phyloP scores from a whole-genome alignment of 2,888 invertebrate genomes.

The Andrena flavipes region DNA sequence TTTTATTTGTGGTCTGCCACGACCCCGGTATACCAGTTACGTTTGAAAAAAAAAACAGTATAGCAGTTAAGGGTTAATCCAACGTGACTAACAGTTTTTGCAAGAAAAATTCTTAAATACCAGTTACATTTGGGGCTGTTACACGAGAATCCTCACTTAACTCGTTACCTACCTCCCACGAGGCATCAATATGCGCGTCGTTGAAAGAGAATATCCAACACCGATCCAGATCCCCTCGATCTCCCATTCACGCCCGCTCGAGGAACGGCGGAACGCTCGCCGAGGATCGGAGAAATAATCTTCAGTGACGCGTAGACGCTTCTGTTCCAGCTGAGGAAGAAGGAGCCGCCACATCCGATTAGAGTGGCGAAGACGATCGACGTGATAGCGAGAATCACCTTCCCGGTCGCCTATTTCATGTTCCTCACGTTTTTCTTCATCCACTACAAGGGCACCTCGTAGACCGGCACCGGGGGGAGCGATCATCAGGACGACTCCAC shows the following conservation, averaged over 20 bases:
- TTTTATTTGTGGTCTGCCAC: no score
- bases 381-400: conserved; percentile 96
- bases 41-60: no score
- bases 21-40: no score
- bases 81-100: no score
- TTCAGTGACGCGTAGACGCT: conserved; percentile 1
- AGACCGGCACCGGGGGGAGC: conserved; percentile 79
- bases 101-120: no score
- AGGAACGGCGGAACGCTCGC: not conserved
- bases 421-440: conserved; percentile 98
- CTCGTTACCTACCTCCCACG: no score
- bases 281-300: not conserved
- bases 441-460: conserved; percentile 95
- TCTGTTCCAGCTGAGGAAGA: conserved; percentile 94
- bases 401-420: conserved; percentile 96
- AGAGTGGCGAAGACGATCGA: conserved; percentile 97
- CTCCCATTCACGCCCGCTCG: not conserved
- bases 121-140: no score
- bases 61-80: no score
- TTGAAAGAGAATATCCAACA: not conserved
- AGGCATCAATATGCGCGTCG: no score
- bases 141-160: no score
- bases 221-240: not conserved
- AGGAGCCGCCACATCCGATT: conserved; percentile 96
- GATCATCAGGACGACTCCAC: conserved; percentile 10